phyloP scores from a whole-genome alignment of 2,888 invertebrate species.

The Ctena decussata region DNA sequence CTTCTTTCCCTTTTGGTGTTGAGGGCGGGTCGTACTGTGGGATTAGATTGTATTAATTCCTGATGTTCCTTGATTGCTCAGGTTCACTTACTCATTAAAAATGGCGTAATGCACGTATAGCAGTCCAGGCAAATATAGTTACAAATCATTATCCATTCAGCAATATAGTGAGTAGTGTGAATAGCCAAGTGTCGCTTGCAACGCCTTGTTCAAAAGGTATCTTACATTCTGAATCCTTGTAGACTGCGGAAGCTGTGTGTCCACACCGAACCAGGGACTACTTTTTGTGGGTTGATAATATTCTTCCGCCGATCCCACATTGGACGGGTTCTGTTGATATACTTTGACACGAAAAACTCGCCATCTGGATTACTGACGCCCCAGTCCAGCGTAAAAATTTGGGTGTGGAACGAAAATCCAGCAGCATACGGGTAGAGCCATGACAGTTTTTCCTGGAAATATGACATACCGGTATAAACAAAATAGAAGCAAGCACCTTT shows the following conservation, averaged over 20 bases:
- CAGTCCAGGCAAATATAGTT: no score
- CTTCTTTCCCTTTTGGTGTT: no score
- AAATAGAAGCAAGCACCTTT: background rate
- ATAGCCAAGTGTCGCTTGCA: no score
- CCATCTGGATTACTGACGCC: conserved; percentile 21
- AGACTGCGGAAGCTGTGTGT: conserved; percentile 31
- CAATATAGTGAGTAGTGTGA: no score
- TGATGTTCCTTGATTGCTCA: no score
- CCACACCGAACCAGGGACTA: conserved; percentile 32
- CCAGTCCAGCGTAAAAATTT: conserved; percentile 47
- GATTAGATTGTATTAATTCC: no score
- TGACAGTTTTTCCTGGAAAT: conserved; percentile 13
- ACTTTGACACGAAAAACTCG: conserved; percentile 30
- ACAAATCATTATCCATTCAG: no score
- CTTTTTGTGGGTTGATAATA: conserved; percentile 25
- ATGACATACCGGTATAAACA: background rate
- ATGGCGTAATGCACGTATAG: no score
- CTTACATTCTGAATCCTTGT: conserved; percentile 19
- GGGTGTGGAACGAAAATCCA: conserved; percentile 36
- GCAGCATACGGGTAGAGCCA: conserved; percentile 8
- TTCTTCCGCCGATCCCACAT: conserved; percentile 51
- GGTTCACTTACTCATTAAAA: no score
- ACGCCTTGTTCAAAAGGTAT: no score
- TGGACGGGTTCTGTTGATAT: conserved; percentile 19
- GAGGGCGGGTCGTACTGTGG: no score